Evolutionary conservation across 2,113 vertebrate genomes (phyloP).

Genomic region (Petroica traversi): DNA sequence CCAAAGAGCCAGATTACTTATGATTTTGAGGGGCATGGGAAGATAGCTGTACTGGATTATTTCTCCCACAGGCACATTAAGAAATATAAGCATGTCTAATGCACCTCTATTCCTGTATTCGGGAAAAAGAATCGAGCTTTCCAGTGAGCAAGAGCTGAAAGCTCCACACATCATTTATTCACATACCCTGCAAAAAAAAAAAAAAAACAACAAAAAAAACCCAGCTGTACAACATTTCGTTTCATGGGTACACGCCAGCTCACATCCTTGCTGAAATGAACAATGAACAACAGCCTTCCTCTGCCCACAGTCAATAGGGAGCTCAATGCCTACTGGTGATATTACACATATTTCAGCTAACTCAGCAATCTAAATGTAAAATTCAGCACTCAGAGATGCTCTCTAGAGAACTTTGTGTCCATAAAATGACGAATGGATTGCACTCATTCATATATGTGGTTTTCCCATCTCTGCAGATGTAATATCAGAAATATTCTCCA

Average conservation of each 20-base stretch:
- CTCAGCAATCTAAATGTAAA: slow-evolving; percentile 56
- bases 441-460: background rate
- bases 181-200: background rate
- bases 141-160: slow-evolving; percentile 11
- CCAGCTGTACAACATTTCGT: background rate
- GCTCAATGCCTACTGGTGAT: background rate
- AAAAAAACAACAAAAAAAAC: no score
- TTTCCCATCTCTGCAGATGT: slow-evolving; percentile 26
- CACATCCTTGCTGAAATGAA: slow-evolving; percentile 7
- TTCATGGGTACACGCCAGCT: background rate
- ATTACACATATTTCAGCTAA: slow-evolving; percentile 12
- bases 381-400: slow-evolving; percentile 4
- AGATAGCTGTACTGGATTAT: background rate
- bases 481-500: slow-evolving; percentile 2
- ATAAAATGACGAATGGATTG: slow-evolving; percentile 36
- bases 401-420: slow-evolving; percentile 26
- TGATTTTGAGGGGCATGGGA: background rate
- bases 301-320: background rate
- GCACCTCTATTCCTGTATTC: background rate
- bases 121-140: background rate
- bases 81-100: slow-evolving; percentile 44
- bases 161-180: slow-evolving; percentile 32
- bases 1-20: slow-evolving; percentile 1
- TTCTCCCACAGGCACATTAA: slow-evolving; percentile 41
- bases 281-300: background rate